Evolutionary conservation across 2,113 vertebrate species (phyloP), one percentile per base, ranked within the genome.

Genomic region (Apteryx owenii): DNA sequence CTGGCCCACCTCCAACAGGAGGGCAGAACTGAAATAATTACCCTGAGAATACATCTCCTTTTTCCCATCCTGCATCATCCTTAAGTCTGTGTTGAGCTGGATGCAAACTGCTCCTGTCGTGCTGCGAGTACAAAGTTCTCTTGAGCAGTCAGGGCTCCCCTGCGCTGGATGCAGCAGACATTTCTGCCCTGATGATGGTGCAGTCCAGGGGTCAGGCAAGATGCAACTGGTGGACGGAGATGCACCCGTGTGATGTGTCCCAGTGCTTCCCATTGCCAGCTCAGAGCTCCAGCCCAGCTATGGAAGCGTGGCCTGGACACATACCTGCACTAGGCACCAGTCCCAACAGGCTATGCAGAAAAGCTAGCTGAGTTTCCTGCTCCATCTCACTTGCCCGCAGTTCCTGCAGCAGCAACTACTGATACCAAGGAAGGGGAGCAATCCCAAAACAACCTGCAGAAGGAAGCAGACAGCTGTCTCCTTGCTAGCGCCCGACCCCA

Each of bases 121-220:
- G 11, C 50, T 8, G 31, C 1, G 1, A 25, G n/a, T 4, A 9
- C 54, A 33, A 9, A 2, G 2, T 48, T 19, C 25, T 60, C 25
- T 4, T 1, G 10, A 1, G 4, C 61, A 36, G 66, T 19, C 46
- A 9, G n/a, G 13, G 36, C 18, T 44, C 44, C 56, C 22, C 46
- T 3, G 6, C 7, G 12, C 23, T 16, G 0, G 36, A 7, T 44
- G n/a, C 12, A 13, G 81, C 54, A 71, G 28, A 12, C 21, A 26
- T 9, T 0, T 8, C 28, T 26, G n/a, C 16, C 56, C 33, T 33
- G 1, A 2, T 3, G 2, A 56, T 23, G 3, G 1, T 1, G 5
- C 33, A 9, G 31, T 18, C 65, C 0, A 2, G 25, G 42, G 79
- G 51, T 23, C 42, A 1, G 5, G 33, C 10, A 68, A 12, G 31